phyloP scores from a whole-genome alignment of 2,888 invertebrate species.

The Cephonodes hylas region DNA sequence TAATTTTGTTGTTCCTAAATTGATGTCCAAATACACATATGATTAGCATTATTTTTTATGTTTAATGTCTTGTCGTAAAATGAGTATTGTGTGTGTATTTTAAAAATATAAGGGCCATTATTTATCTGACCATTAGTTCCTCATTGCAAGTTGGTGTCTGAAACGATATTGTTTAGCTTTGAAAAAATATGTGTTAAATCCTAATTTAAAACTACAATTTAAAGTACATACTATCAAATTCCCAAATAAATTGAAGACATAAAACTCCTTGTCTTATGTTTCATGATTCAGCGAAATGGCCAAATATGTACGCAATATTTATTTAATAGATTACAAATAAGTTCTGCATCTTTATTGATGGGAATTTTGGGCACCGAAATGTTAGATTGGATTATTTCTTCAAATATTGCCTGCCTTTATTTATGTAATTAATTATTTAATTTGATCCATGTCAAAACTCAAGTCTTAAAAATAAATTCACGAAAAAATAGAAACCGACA shows the following conservation, averaged over 20 bases:
- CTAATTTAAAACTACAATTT: neutral
- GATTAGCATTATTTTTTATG: neutral
- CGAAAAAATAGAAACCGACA: too few relatives aligned
- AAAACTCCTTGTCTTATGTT: neutral
- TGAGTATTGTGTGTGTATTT: neutral
- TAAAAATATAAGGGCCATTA: neutral
- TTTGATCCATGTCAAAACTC: too few relatives aligned
- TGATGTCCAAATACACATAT: constrained; percentile 1
- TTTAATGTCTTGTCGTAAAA: neutral
- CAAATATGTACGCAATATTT: neutral
- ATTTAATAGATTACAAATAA: neutral
- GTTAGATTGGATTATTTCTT: too few relatives aligned
- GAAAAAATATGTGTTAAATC: neutral
- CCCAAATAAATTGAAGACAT: too few relatives aligned
- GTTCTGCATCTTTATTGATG: neutral
- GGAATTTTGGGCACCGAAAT: too few relatives aligned
- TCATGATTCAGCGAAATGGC: neutral
- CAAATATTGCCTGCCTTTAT: too few relatives aligned
- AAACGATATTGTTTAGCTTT: too few relatives aligned
- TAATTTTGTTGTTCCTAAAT: neutral
- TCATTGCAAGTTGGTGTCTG: too few relatives aligned
- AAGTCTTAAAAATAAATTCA: too few relatives aligned
- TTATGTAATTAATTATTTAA: too few relatives aligned
- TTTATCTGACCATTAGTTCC: neutral
- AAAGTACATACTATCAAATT: too few relatives aligned